Base-by-base conservation (phyloP, 1,140 invertebrate genomes). In the Latrodectus geometricus region DNA sequence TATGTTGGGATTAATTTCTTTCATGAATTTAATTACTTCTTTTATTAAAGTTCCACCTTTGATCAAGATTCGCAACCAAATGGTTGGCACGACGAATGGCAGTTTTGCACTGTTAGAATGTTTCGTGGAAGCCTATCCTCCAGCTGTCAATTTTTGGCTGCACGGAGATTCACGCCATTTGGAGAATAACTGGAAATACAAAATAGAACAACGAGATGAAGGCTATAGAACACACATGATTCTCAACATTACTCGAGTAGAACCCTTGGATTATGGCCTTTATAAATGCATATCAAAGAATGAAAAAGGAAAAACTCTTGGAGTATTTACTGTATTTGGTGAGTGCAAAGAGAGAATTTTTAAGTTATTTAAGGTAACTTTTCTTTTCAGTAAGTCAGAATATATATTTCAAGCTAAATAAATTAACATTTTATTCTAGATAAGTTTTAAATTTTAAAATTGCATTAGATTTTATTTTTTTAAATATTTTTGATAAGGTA, bases 271-370 rank as follows among this genome's bases (percentile, higher is more conserved):
- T 94, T 90, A 92, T 84, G 93, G 95, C 14, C 92, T 93, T 65
- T 98, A 97, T 90, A 93, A 95, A 89, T 98, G 96, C 90, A 94
- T 96, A 68, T 94, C 94, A 35, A 96, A 95, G 90, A 97, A 97
- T 90, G 94, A 95, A 88, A 91, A 96, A 8, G 95, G 94, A 89
- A 93, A 93, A 8, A 95, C 95, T 14, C 94, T 94, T 90, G 96
- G 96, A n/a, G 92, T 93, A 79, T 93, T 97, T 88, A 93, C 93
- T 48, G 90, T 96, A 50, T 93, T 93, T 90, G 94, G 96, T 96
- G 91, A 92, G 92, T 61, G 0, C 17, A 14, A 2, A 61, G 17
- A 17, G 54, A 56, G n/a, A n/a, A n/a, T n/a, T 35, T 35, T 35
- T 35, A 35, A 35, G 5, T 35, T 3, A 35, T 35, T 35, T 35